A percentile compares a stretch with the other conserved stretches of the same genome.
These are phyloP conservation scores for Macaca mulatta DNA, from an alignment of 2,113 vertebrate genomes.

Conservation along the genomic window DNA sequence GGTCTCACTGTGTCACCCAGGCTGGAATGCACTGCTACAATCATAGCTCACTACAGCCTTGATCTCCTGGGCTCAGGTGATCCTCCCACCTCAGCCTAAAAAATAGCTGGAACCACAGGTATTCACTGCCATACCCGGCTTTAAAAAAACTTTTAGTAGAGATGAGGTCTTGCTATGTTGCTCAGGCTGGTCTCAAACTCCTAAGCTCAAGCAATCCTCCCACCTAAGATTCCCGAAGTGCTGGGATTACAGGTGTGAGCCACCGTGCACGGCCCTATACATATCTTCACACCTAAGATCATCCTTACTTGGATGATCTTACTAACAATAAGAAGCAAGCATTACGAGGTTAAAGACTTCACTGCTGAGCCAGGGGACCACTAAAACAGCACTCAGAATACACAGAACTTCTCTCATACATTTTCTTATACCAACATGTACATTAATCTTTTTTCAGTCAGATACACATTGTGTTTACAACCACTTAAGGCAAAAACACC, in stretches of 20 bases:
- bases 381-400: neutral
- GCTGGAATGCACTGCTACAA: no score
- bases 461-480: neutral
- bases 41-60: no score
- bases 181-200: neutral
- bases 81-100: neutral
- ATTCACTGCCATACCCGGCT: neutral
- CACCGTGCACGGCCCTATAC: neutral
- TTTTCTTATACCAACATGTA: neutral
- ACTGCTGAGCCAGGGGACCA: neutral
- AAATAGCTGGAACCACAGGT: neutral
- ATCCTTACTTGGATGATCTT: neutral
- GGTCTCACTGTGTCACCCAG: no score
- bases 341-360: neutral
- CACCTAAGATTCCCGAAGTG: neutral
- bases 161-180: neutral
- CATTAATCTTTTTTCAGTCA: neutral
- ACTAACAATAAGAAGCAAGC: neutral
- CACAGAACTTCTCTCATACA: neutral
- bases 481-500: neutral
- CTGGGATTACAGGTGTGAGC: neutral
- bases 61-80: neutral
- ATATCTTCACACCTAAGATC: neutral
- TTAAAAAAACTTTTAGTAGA: neutral
- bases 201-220: neutral